These are phyloP conservation scores for Arge pagana DNA, from an alignment of 2,888 invertebrate genomes.

Conservation along the genomic window DNA sequence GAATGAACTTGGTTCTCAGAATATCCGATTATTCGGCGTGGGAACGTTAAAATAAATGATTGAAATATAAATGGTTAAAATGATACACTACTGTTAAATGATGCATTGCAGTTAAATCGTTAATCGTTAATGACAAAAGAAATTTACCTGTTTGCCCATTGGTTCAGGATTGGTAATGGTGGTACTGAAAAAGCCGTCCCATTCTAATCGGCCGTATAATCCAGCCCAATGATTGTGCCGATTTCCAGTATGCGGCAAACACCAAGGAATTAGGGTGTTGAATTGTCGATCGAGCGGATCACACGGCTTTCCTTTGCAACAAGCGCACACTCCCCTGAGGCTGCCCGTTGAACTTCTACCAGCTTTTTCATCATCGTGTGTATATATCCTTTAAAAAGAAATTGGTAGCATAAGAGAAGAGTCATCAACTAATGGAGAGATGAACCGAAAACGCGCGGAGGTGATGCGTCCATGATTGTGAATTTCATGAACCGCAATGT, in stretches of 20 bases:
- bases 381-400: slow-evolving; percentile 48
- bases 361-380: slow-evolving; percentile 62
- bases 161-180: slow-evolving; percentile 87
- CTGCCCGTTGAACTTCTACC: slow-evolving; percentile 60
- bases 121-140: background rate
- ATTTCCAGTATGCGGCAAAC: slow-evolving; percentile 84
- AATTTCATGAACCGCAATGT: too few relatives aligned
- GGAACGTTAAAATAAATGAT: background rate
- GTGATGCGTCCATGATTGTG: background rate
- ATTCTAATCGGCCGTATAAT: slow-evolving; percentile 78
- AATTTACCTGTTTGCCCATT: slow-evolving; percentile 79
- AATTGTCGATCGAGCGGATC: slow-evolving; percentile 75
- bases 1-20: background rate
- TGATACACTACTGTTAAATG: background rate
- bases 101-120: too few relatives aligned
- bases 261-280: slow-evolving; percentile 87
- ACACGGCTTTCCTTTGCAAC: slow-evolving; percentile 70
- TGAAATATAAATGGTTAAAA: background rate
- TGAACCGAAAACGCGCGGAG: background rate
- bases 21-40: too few relatives aligned
- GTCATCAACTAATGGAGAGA: slow-evolving; percentile 12
- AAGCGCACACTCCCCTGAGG: slow-evolving; percentile 76
- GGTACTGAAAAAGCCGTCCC: slow-evolving; percentile 85
- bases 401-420: slow-evolving; percentile 9
- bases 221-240: slow-evolving; percentile 87